phyloP scores from a whole-genome alignment of 2,888 invertebrate species.

The Chrysina gloriosa region DNA sequence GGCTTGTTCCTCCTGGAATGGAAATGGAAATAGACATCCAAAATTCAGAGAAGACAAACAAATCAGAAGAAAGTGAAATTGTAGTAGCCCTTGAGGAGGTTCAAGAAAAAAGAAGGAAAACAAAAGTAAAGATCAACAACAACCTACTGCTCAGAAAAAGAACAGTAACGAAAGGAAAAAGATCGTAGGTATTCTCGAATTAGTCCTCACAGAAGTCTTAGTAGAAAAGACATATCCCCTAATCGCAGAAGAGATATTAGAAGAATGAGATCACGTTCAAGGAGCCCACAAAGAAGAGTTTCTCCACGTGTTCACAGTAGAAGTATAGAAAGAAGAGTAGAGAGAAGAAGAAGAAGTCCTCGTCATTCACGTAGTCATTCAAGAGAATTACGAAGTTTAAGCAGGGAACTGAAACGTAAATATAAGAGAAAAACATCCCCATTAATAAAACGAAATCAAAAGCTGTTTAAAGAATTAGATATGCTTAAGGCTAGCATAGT shows the following conservation, averaged over 20 bases:
- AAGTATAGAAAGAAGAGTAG: conserved; percentile 34
- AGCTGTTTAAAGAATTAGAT: conserved; percentile 3
- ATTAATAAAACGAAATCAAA: background rate
- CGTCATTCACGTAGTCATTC: conserved; percentile 19
- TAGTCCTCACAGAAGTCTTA: background rate
- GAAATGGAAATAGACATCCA: conserved; percentile 62
- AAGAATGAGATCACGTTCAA: conserved; percentile 26
- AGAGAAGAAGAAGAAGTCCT: conserved; percentile 18
- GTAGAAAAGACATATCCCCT: conserved; percentile 9
- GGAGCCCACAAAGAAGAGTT: conserved; percentile 31
- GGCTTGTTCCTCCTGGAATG: conserved; percentile 65
- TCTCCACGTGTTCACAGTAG: conserved; percentile 14
- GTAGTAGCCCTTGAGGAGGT: conserved; percentile 34
- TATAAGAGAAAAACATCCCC: conserved; percentile 25
- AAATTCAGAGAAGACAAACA: conserved; percentile 27
- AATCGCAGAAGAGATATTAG: background rate
- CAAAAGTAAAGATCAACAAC: background rate
- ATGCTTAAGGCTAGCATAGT: background rate
- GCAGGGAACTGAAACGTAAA: background rate
- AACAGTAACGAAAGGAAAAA: background rate
- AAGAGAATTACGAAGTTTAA: background rate
- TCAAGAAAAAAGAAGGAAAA: conserved; percentile 35
- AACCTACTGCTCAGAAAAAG: background rate
- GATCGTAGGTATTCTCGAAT: background rate
- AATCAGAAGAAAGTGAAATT: conserved; percentile 42